phyloP scores from a whole-genome alignment of 2,888 invertebrate species.

The Cantharis lateralis region DNA sequence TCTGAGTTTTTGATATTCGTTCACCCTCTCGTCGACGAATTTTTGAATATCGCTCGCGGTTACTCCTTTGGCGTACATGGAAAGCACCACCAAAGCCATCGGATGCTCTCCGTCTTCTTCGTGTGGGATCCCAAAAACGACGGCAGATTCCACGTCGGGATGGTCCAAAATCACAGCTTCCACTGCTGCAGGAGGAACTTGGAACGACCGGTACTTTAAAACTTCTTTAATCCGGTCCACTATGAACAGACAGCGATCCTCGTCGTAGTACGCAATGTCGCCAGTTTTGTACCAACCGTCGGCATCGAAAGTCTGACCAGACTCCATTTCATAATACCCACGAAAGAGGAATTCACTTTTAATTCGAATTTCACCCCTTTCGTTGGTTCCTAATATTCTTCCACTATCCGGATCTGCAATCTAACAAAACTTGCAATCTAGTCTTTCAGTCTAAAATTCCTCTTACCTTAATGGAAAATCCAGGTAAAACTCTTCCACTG shows the following conservation, averaged over 20 bases:
- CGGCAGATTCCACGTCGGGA: slow-evolving; percentile 75
- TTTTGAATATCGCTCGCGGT: background rate
- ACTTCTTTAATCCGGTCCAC: slow-evolving; percentile 57
- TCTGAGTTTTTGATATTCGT: background rate
- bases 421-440: slow-evolving; percentile 45
- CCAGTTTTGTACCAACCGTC: slow-evolving; percentile 59
- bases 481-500: slow-evolving; percentile 28
- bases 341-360: slow-evolving; percentile 50
- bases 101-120: slow-evolving; percentile 72
- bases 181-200: slow-evolving; percentile 77
- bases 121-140: slow-evolving; percentile 78
- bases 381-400: slow-evolving; percentile 55
- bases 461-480: background rate
- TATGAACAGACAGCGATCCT: slow-evolving; percentile 54
- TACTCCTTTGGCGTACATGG: slow-evolving; percentile 14
- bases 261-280: slow-evolving; percentile 58
- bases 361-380: slow-evolving; percentile 60
- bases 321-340: slow-evolving; percentile 58
- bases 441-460: background rate
- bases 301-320: slow-evolving; percentile 52
- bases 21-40: slow-evolving; percentile 2
- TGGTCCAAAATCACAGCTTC: slow-evolving; percentile 70
- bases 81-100: slow-evolving; percentile 53
- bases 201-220: slow-evolving; percentile 57
- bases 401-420: slow-evolving; percentile 56